Base-by-base conservation (phyloP, 1,140 invertebrate species). In the Trichonephila clavata region DNA sequence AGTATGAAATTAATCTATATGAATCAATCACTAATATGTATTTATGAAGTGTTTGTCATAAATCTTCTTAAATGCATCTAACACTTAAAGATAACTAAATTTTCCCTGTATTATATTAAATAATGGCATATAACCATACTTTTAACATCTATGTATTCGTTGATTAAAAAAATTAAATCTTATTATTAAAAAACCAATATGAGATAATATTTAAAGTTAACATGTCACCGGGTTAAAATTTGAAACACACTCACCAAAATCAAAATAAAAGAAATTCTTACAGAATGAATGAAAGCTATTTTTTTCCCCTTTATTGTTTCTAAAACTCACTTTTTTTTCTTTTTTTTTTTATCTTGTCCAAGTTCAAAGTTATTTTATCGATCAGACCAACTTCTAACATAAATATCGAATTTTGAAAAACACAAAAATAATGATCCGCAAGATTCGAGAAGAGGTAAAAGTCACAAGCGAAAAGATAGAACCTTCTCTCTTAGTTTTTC, bases 341-440 rank as follows among this genome's bases (percentile, higher is more conserved):
- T 43, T 81, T n/a, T 81, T 43, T 81, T 43, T 16, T 57, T 13
- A 20, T 83, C 18, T 39, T n/a, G 50, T n/a, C 81, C 24, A 77
- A 59, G 50, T 4, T 43, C 24, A 3, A 43, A 57, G 39, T 83
- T 83, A 83, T 83, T 83, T 83, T 57, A 50, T 59, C 81, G 81
- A n/a, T 83, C 81, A 83, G 50, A n/a, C 50, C 81, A 83, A 83
- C 39, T 59, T 83, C 81, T 50, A 83, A 57, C 39, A 83, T 59
- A 83, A 83, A 50, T 59, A 50, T 83, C 81, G 39, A 59, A 83
- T 83, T 83, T 83, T 83, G 18, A 50, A 59, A 83, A 57, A 57
- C 24, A 83, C 21, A 83, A 83, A 83, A 83, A 83, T 83, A 83
- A 83, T 59, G 50, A 83, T 83, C 39, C 21, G 81, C 81, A n/a